Evolutionary conservation across 2,113 vertebrate genomes (phyloP).

Genomic region (Pardalotus punctatus): DNA sequence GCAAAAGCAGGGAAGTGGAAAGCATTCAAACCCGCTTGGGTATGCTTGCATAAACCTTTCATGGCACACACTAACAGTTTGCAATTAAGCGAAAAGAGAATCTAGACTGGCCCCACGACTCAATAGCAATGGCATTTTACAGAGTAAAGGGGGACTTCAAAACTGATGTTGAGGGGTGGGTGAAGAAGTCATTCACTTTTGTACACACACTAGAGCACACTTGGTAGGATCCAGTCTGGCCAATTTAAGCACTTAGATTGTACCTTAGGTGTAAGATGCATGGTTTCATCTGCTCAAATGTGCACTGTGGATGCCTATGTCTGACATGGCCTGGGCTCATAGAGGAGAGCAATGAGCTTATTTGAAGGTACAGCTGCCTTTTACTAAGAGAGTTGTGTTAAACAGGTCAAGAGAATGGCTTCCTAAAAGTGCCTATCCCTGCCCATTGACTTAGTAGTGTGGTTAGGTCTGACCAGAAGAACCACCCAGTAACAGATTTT

Average conservation of each 20-base stretch:
- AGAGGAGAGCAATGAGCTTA: neutral
- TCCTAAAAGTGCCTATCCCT: neutral
- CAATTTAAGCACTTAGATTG: neutral
- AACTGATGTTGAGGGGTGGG: neutral
- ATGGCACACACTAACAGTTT: slow-evolving; percentile 47
- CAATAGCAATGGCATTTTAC: slow-evolving; percentile 17
- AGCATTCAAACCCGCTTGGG: slow-evolving; percentile 64
- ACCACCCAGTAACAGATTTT: neutral
- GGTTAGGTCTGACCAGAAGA: neutral
- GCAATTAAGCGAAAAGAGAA: slow-evolving; percentile 64
- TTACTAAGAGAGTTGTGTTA: neutral
- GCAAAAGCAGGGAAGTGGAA: slow-evolving; percentile 70
- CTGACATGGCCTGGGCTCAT: neutral
- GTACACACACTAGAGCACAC: neutral
- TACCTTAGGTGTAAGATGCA: neutral
- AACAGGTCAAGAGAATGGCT: neutral
- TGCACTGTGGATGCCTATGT: neutral
- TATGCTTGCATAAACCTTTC: slow-evolving; percentile 67
- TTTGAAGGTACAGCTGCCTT: neutral
- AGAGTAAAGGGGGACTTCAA: neutral
- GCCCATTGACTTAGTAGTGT: neutral
- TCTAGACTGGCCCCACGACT: slow-evolving; percentile 22
- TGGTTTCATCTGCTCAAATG: neutral
- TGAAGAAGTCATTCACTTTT: neutral
- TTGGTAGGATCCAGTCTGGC: neutral